A percentile compares a stretch with the other conserved stretches of the same genome.
Evolutionary conservation across 2,113 vertebrate species (phyloP).

Genomic region (Crocuta crocuta): DNA sequence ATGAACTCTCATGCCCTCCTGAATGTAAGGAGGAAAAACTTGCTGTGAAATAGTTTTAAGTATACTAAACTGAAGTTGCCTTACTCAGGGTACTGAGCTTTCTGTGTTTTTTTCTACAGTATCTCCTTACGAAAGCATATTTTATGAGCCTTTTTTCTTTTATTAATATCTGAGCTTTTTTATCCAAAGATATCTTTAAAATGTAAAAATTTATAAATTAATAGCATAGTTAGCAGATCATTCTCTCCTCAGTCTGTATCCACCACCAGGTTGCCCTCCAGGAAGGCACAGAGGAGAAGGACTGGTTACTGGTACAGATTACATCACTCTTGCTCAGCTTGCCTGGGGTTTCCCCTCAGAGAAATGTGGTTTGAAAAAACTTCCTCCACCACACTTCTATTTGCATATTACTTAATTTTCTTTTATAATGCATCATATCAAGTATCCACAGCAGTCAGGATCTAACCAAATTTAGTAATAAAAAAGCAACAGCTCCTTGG

Average conservation of each 20-base stretch:
- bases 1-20: neutral
- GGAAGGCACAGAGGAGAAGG: neutral
- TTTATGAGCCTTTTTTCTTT: conserved; percentile 17
- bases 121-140: neutral
- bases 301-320: neutral
- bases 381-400: neutral
- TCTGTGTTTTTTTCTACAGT: neutral
- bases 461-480: conserved; percentile 13
- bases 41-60: neutral
- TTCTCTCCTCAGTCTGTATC: neutral
- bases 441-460: neutral
- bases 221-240: neutral
- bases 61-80: neutral
- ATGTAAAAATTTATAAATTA: neutral
- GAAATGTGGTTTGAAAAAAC: neutral
- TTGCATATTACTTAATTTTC: conserved; percentile 23
- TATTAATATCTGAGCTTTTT: neutral
- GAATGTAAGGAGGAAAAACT: neutral
- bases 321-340: neutral
- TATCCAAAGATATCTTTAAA: neutral
- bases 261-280: neutral
- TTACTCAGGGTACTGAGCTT: neutral
- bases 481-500: neutral
- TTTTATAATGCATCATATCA: neutral
- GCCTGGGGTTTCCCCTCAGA: neutral